Evolutionary conservation across 2,797 vertebrate genomes (phyloP), one percentile per base, ranked within the genome.

Genomic region (Microctenopoma lineatum): DNA sequence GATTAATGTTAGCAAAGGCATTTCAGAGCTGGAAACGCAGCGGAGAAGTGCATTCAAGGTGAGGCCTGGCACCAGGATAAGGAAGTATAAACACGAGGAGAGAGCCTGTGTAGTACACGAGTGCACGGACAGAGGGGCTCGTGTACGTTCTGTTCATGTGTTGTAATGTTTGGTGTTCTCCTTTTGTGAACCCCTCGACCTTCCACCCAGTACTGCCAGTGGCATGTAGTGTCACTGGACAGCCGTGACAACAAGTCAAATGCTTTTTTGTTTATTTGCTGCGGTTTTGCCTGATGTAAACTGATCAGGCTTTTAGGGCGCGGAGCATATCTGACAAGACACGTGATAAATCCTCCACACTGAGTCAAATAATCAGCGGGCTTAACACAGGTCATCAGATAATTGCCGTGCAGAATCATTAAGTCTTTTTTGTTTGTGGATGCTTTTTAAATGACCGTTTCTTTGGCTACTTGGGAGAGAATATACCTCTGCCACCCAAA

Each of bases 1-100:
- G 90, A 88, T 88, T 86, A 80, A 79, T 84, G 76, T 66, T 81
- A 84, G 86, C 84, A 80, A 80, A 83, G 76, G 72, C 65, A 75
- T 72, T 78, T 77, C 67, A 15, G 82, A 77, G 59, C 74, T 84
- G 80, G 80, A 77, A 77, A 80, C 69, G 75, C 58, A 66, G 75
- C 25, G 36, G 71, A 75, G 70, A 65, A 84, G 84, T 83, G 80
- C 83, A 85, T 89, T 83, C 59, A 67, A 90, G 87, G 86, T 89
- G 65, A 90, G 70, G 70, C 55, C 75, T 77, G 66, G 78, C 61
- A 79, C 70, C 58, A 50, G 25, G 41, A 76, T 38, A 52, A 79
- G 80, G 77, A 81, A 79, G 81, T 73, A 72, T 85, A 77, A 84
- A 87, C 72, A 74, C 60, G 72, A 84, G 68, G 60, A 66, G 61